Evolutionary conservation across 2,888 invertebrate genomes (phyloP).

Genomic region (Glaucopsyche alexis): DNA sequence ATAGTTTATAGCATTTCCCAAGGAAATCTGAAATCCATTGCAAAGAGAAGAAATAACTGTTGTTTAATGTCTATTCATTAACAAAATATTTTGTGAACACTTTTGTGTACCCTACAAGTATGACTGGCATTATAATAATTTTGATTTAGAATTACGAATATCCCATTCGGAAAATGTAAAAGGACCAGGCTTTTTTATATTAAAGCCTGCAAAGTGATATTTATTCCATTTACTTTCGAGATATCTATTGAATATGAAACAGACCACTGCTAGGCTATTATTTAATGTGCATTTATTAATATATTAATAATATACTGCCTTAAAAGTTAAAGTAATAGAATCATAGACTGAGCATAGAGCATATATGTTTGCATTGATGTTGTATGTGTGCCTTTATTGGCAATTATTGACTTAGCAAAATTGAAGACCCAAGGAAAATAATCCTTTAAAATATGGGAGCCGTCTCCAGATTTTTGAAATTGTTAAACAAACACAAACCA

Average conservation of each 20-base stretch:
- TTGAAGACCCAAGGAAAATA: constrained; percentile 39
- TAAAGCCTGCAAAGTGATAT: background rate
- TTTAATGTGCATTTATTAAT: constrained; percentile 27
- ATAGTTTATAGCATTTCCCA: constrained; percentile 4
- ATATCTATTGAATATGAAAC: background rate
- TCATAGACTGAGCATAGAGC: background rate
- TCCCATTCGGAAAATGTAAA: background rate
- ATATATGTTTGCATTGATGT: background rate
- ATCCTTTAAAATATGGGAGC: constrained; percentile 43
- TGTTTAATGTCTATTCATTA: constrained; percentile 3
- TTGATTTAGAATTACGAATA: background rate
- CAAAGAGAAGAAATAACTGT: background rate
- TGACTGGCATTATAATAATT: background rate
- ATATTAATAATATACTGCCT: constrained; percentile 25
- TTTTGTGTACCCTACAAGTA: background rate
- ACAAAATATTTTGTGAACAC: background rate
- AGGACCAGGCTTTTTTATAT: background rate
- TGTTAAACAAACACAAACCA: constrained; percentile 48
- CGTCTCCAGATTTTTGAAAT: constrained; percentile 42
- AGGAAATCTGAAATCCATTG: background rate
- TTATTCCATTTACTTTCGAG: background rate
- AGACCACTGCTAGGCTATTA: constrained; percentile 21
- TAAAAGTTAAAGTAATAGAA: constrained; percentile 3
- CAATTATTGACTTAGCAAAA: constrained; percentile 33
- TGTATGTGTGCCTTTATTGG: constrained; percentile 4